Evolutionary conservation across 2,888 invertebrate species (phyloP).

Genomic region (Poecilus cupreus): DNA sequence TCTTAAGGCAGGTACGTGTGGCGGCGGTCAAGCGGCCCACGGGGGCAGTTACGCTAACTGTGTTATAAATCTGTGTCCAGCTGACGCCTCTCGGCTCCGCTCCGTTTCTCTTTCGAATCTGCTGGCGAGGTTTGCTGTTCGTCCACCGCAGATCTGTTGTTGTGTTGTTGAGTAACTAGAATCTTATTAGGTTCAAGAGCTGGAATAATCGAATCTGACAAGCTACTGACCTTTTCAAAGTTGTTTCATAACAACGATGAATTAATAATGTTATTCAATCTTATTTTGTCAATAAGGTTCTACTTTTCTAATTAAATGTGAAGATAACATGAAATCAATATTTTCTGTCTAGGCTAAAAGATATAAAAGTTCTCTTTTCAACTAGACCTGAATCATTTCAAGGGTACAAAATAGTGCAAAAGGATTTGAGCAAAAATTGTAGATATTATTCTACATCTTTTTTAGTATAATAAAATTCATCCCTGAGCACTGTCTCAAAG

Average conservation of each 20-base stretch:
- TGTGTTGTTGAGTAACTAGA: background rate
- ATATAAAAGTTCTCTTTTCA: too few species aligned
- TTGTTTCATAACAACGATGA: background rate
- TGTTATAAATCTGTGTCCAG: conserved; percentile 68
- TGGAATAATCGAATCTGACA: background rate
- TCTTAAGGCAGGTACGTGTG: conserved; percentile 41
- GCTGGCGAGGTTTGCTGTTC: too few species aligned
- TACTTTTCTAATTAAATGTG: too few species aligned
- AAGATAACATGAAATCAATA: too few species aligned
- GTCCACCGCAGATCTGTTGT: too few species aligned
- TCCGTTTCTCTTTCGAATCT: background rate
- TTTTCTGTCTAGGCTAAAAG: too few species aligned
- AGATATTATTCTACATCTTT: too few species aligned
- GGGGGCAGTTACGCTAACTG: conserved; percentile 70
- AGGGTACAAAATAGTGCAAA: too few species aligned
- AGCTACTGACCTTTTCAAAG: background rate
- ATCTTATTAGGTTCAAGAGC: background rate
- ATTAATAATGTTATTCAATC: background rate
- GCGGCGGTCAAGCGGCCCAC: conserved; percentile 61
- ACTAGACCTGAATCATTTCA: too few species aligned
- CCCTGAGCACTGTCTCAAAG: too few species aligned
- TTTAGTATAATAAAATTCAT: too few species aligned
- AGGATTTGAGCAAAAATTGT: too few species aligned
- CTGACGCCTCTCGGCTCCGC: conserved; percentile 36
- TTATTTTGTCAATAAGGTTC: background rate